Conservation (phyloP, 35 echinoderm and acorn worm genomes). For the Amphiura filiformis region DNA sequence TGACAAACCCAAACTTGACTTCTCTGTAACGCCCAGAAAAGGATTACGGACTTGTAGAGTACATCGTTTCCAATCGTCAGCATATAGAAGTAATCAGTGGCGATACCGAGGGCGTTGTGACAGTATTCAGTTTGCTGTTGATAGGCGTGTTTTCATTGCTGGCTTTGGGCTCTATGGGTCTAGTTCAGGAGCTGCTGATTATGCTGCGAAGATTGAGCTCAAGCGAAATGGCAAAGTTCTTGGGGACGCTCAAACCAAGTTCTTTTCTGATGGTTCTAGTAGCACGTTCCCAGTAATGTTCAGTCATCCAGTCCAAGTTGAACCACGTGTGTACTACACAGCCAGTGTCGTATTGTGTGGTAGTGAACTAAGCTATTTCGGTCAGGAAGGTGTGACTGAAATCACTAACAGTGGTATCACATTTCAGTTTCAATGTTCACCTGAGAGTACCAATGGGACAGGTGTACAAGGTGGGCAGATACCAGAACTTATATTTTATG, state of each 20-base stretch:
- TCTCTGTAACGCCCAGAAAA: constrained; percentile 59
- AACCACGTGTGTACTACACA: constrained; percentile 91
- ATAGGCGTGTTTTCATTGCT: constrained; percentile 92
- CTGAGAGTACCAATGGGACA: constrained; percentile 98
- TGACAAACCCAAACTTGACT: constrained; percentile 82
- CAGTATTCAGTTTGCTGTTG: constrained; percentile 99
- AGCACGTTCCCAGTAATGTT: constrained; percentile 90
- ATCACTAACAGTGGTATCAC: constrained; percentile 74
- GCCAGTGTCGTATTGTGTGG: constrained; percentile 90
- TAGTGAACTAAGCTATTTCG: constrained; percentile 93
- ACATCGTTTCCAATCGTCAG: constrained; percentile 95
- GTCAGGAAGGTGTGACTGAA: constrained; percentile 96
- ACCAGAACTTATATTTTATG: constrained; percentile 98
- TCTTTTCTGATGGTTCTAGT: constrained; percentile 92
- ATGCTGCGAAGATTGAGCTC: constrained; percentile 80
- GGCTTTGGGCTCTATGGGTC: constrained; percentile 95
- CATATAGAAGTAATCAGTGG: constrained; percentile 98
- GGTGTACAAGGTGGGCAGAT: constrained; percentile 98
- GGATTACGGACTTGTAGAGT: constrained; percentile 80
- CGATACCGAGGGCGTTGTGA: constrained; percentile 92
- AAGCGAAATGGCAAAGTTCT: constrained; percentile 86
- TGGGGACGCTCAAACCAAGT: constrained; percentile 83
- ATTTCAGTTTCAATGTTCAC: constrained; percentile 96
- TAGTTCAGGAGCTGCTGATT: constrained; percentile 79
- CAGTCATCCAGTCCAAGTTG: constrained; percentile 87